These are phyloP conservation scores for Drosophila bifasciata DNA, from an alignment of 1,140 invertebrate genomes.

Conservation along the genomic window DNA sequence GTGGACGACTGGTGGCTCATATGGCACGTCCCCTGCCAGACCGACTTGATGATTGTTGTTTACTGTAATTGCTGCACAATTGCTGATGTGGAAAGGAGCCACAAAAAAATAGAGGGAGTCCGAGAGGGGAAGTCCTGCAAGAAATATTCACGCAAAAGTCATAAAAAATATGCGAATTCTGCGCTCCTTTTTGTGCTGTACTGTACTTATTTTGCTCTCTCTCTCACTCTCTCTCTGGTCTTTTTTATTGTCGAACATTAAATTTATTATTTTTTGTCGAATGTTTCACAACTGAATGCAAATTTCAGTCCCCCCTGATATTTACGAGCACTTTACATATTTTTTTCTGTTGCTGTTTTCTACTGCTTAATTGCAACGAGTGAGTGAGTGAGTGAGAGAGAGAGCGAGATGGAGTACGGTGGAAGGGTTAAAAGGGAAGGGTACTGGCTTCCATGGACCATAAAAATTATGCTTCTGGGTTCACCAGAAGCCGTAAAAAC, in stretches of 20 bases:
- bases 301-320: conserved; percentile 48
- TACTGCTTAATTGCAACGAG: conserved; percentile 62
- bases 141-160: conserved; percentile 71
- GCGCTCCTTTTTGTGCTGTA: conserved; percentile 30
- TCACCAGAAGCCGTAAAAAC: conserved; percentile 72
- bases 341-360: conserved; percentile 48
- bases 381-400: conserved; percentile 10
- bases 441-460: conserved; percentile 23
- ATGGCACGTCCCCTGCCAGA: conserved; percentile 36
- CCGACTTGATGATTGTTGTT: conserved; percentile 71
- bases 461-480: conserved; percentile 58
- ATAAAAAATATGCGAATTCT: conserved; percentile 77
- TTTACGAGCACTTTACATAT: conserved; percentile 42
- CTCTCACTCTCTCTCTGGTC: conserved; percentile 14
- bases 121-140: not conserved
- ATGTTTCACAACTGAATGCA: conserved; percentile 82
- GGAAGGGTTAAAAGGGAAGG: conserved; percentile 25
- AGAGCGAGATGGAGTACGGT: conserved; percentile 3
- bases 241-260: conserved; percentile 78
- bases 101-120: too few relatives aligned
- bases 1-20: not conserved
- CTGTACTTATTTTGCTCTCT: not conserved
- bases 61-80: conserved; percentile 77
- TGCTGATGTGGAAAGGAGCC: conserved; percentile 41
- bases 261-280: conserved; percentile 82